phyloP scores from a whole-genome alignment of 2,113 vertebrate species.

The Thunnus maccoyii region DNA sequence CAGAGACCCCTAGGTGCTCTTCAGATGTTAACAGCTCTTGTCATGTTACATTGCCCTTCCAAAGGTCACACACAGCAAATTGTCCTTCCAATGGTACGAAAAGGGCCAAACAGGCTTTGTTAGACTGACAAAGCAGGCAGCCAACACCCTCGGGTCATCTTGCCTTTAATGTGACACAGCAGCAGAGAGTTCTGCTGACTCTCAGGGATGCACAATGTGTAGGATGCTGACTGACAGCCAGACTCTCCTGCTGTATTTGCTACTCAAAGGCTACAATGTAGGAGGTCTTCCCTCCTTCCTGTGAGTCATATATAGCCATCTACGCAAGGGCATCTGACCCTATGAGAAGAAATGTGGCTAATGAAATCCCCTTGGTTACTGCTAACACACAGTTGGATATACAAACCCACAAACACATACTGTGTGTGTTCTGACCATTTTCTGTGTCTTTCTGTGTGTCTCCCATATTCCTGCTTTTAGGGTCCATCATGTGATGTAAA shows the following conservation, averaged over 20 bases:
- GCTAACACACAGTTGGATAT: background rate
- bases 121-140: slow-evolving; percentile 75
- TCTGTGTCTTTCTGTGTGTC: background rate
- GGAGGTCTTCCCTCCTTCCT: slow-evolving; percentile 56
- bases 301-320: slow-evolving; percentile 54
- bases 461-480: background rate
- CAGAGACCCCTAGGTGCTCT: slow-evolving; percentile 62
- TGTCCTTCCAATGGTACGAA: slow-evolving; percentile 71
- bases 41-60: slow-evolving; percentile 76
- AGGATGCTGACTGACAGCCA: slow-evolving; percentile 61
- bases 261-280: slow-evolving; percentile 25
- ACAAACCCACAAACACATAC: background rate
- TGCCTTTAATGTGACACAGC: slow-evolving; percentile 72
- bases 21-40: slow-evolving; percentile 77
- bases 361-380: slow-evolving; percentile 50
- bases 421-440: background rate
- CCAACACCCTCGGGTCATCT: slow-evolving; percentile 68
- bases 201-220: slow-evolving; percentile 55
- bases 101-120: slow-evolving; percentile 69
- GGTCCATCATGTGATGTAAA: background rate
- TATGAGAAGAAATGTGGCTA: slow-evolving; percentile 49
- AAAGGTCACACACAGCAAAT: slow-evolving; percentile 81
- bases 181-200: slow-evolving; percentile 74
- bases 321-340: slow-evolving; percentile 50
- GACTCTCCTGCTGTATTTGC: slow-evolving; percentile 40